Evolutionary conservation across 2,888 invertebrate genomes (phyloP), one percentile per base, ranked within the genome.

Genomic region (Plebejus argus): DNA sequence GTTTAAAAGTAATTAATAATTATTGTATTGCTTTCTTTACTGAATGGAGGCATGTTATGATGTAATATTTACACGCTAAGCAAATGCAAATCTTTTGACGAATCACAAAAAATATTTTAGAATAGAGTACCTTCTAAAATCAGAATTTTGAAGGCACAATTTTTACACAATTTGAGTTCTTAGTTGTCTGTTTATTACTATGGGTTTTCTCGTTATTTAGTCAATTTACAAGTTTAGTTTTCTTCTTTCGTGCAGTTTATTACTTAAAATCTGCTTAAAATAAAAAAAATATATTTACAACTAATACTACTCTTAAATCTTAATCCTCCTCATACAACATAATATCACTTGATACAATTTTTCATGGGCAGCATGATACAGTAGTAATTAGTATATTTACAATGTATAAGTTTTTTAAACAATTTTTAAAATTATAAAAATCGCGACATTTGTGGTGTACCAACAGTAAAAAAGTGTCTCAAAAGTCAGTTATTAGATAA

Each of bases 271-370:
- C n/a, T n/a, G n/a, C n/a, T n/a, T n/a, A n/a, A n/a, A n/a, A n/a
- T n/a, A n/a, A 71, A n/a, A 39, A 66, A 71, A 71, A 71, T 39
- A 6, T 71, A 71, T 71, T 39, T 71, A 71, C 71, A 71, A 39
- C 35, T 71, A 39, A 39, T 33, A 39, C 39, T 39, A 71, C 18
- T 39, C 39, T 71, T 39, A n/a, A 71, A n/a, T n/a, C n/a, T n/a
- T n/a, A n/a, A n/a, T n/a, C n/a, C n/a, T 39, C 71, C 20, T 20
- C 71, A 39, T 39, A 71, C 28, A 35, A 71, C 35, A 35, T 35
- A 71, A 71, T 71, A 71, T 71, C 39, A 71, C 71, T 71, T 75
- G 23, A 75, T 28, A 75, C 49, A 75, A 71, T 66, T 8, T 76
- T 58, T 39, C 12, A 71, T 53, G 39, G 3, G 12, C 33, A 45